Evolutionary conservation across 2,797 vertebrate genomes (phyloP).

Genomic region (Xenentodon cancila): DNA sequence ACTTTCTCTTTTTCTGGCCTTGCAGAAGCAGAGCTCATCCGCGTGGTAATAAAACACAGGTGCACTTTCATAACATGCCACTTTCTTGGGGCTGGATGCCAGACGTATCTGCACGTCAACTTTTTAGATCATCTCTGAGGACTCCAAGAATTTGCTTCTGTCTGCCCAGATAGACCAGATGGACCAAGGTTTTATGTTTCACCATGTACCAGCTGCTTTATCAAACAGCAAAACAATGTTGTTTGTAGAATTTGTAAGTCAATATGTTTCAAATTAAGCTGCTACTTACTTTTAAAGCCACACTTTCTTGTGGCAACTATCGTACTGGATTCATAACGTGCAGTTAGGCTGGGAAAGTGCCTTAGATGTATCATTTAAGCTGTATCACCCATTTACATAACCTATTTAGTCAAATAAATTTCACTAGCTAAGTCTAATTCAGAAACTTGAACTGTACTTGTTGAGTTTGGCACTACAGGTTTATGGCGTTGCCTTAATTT

Average conservation of each 20-base stretch:
- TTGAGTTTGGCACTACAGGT: not conserved
- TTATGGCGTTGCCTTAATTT: not conserved
- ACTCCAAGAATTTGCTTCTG: slow-evolving; percentile 40
- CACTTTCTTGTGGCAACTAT: too few relatives aligned
- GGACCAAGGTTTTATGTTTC: slow-evolving; percentile 19
- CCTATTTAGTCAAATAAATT: too few relatives aligned
- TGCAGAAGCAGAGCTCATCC: slow-evolving; percentile 45
- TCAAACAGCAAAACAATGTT: not conserved
- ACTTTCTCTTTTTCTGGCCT: slow-evolving; percentile 9
- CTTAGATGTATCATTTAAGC: too few relatives aligned
- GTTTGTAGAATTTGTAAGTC: not conserved
- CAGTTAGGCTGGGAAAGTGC: too few relatives aligned
- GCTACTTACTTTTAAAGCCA: not conserved
- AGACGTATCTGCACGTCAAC: slow-evolving; percentile 19
- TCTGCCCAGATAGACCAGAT: slow-evolving; percentile 25
- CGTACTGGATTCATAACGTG: too few relatives aligned
- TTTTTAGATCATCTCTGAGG: slow-evolving; percentile 46
- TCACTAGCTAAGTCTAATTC: too few relatives aligned
- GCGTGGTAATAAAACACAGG: slow-evolving; percentile 68
- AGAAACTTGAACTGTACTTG: too few relatives aligned
- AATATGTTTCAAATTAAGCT: not conserved
- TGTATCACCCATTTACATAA: too few relatives aligned
- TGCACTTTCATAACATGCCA: slow-evolving; percentile 56
- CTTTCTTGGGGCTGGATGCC: slow-evolving; percentile 34
- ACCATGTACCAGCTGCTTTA: not conserved